These are phyloP conservation scores for Synergus gifuensis DNA, from an alignment of 2,888 invertebrate species.

Conservation along the genomic window DNA sequence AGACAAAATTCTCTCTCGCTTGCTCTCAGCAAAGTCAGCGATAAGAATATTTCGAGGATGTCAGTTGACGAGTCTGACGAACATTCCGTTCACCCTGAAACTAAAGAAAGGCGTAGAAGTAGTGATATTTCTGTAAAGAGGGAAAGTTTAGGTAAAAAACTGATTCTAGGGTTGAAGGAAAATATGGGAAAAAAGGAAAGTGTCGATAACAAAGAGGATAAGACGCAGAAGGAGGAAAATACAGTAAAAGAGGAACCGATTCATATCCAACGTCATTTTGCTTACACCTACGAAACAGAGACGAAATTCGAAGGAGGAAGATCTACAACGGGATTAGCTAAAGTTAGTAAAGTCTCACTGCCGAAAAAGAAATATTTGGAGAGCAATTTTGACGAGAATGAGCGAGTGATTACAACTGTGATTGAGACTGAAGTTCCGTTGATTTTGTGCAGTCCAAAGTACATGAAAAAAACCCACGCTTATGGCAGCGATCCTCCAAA, in stretches of 20 bases:
- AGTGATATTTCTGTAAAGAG: slow-evolving; percentile 41
- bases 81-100: slow-evolving; percentile 42
- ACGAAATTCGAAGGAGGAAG: slow-evolving; percentile 59
- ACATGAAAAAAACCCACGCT: slow-evolving; percentile 67
- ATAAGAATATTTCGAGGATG: slow-evolving; percentile 43
- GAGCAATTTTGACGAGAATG: slow-evolving; percentile 74
- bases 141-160: slow-evolving; percentile 45
- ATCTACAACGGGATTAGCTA: slow-evolving; percentile 59
- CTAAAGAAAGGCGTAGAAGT: slow-evolving; percentile 46
- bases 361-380: slow-evolving; percentile 71
- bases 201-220: slow-evolving; percentile 38
- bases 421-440: slow-evolving; percentile 73
- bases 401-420: slow-evolving; percentile 73
- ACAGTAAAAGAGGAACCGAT: slow-evolving; percentile 63
- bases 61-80: slow-evolving; percentile 45
- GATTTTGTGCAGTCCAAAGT: slow-evolving; percentile 68
- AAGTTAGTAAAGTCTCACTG: slow-evolving; percentile 63
- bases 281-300: slow-evolving; percentile 73
- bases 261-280: slow-evolving; percentile 72
- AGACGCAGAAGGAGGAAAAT: not conserved
- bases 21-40: slow-evolving; percentile 47
- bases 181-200: slow-evolving; percentile 40
- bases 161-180: slow-evolving; percentile 31
- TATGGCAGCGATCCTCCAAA: slow-evolving; percentile 71
- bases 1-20: slow-evolving; percentile 53